Evolutionary conservation across 2,888 invertebrate species (phyloP).

Genomic region (Leptopilina drosophilae): DNA sequence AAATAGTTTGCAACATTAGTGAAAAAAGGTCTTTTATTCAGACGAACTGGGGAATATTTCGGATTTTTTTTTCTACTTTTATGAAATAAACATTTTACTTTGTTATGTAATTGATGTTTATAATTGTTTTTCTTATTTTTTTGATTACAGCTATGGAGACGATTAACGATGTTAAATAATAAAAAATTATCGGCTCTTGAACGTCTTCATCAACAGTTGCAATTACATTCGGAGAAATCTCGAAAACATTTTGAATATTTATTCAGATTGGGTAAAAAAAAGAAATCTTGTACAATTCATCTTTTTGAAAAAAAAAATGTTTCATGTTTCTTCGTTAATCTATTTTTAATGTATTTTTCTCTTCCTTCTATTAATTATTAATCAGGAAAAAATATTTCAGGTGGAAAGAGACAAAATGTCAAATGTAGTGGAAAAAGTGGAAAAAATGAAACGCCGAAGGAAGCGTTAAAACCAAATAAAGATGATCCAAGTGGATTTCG

Average conservation of each 20-base stretch:
- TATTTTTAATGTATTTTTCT: too few species aligned
- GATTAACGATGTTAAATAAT: constrained; percentile 71
- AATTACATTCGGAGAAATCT: constrained; percentile 85
- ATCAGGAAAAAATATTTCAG: neutral
- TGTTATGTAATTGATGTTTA: constrained; percentile 17
- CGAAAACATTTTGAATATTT: constrained; percentile 97
- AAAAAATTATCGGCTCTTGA: constrained; percentile 80
- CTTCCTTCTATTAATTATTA: constrained; percentile 1
- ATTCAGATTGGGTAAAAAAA: constrained; percentile 82
- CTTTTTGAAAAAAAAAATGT: too few species aligned
- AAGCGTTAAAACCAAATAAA: constrained; percentile 70
- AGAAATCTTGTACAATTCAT: too few species aligned
- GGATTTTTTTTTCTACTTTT: neutral
- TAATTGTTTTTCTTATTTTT: neutral
- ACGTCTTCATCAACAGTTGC: constrained; percentile 82
- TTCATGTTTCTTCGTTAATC: too few species aligned
- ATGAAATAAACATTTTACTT: constrained; percentile 4
- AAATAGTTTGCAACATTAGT: neutral
- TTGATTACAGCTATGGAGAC: constrained; percentile 72
- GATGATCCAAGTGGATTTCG: constrained; percentile 43
- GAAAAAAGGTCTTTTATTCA: neutral
- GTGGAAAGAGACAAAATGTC: constrained; percentile 20
- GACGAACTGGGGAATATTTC: neutral
- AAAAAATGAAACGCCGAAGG: constrained; percentile 57
- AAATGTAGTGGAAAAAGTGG: constrained; percentile 71